Evolutionary conservation across 2,888 invertebrate species (phyloP).

Genomic region (Cancer borealis): DNA sequence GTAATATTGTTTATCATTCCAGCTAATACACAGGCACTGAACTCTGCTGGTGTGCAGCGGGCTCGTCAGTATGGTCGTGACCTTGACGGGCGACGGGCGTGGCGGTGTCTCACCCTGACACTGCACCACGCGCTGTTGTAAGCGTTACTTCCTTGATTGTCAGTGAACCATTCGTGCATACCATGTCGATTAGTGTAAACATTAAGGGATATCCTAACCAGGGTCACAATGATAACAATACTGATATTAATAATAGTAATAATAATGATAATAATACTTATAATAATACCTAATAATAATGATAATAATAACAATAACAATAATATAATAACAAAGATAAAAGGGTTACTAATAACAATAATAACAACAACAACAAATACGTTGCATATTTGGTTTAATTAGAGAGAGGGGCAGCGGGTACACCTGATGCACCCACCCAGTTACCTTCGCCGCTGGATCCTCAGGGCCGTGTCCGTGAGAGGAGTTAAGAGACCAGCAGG

Average conservation of each 20-base stretch:
- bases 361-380: not conserved
- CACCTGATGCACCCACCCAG: no score
- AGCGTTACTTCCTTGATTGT: no score
- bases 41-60: not conserved
- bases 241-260: constrained; percentile 25
- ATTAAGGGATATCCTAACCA: not conserved
- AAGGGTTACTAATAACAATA: not conserved
- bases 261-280: not conserved
- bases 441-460: no score
- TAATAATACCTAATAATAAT: not conserved
- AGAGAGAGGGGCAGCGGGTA: not conserved
- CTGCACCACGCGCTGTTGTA: no score
- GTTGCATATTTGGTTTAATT: not conserved
- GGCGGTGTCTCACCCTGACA: not conserved
- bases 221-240: not conserved
- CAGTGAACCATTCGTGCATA: no score
- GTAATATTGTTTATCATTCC: not conserved
- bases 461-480: not conserved
- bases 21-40: not conserved
- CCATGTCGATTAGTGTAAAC: no score
- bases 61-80: not conserved
- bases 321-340: not conserved
- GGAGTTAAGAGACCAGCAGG: not conserved
- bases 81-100: constrained; percentile 13
- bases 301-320: not conserved